Percentiles rank a stretch among this genome's conserved stretches.
Evolutionary conservation across 2,113 vertebrate genomes (phyloP).

Genomic region (Nematolebias whitei): DNA sequence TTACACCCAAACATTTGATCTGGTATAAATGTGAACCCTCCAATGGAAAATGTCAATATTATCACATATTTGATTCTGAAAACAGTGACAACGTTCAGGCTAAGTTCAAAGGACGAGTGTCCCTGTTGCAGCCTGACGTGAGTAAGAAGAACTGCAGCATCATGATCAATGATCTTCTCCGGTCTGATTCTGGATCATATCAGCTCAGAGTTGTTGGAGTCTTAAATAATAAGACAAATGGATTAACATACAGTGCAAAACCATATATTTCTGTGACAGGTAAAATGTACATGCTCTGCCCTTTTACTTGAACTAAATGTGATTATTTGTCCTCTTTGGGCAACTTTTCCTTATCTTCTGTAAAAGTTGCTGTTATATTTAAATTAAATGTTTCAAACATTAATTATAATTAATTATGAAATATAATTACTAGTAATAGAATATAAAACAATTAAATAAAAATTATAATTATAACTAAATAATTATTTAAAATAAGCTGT

Average conservation of each 20-base stretch:
- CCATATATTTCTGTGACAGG: slow-evolving; percentile 38
- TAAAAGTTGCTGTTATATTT: too few species aligned
- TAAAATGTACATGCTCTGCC: slow-evolving; percentile 9
- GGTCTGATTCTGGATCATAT: slow-evolving; percentile 58
- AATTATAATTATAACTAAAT: too few species aligned
- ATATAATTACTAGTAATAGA: too few species aligned
- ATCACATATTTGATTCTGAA: slow-evolving; percentile 29
- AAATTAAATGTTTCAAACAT: too few species aligned
- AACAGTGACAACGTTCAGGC: background rate
- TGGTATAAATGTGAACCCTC: slow-evolving; percentile 45
- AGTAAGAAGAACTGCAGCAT: slow-evolving; percentile 43
- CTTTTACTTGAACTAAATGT: too few species aligned
- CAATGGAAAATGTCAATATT: background rate
- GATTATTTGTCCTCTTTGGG: too few species aligned
- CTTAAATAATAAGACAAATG: fast-evolving
- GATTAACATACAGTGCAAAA: background rate
- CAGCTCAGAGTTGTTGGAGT: slow-evolving; percentile 31
- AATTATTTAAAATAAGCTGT: background rate
- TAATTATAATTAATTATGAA: too few species aligned
- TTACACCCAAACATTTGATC: background rate
- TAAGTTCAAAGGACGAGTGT: slow-evolving; percentile 34
- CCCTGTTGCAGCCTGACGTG: slow-evolving; percentile 40
- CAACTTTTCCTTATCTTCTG: too few species aligned
- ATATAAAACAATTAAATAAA: too few species aligned
- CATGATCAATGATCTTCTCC: slow-evolving; percentile 43